phyloP scores from a whole-genome alignment of 2,113 vertebrate species.

The Myotis davidii region DNA sequence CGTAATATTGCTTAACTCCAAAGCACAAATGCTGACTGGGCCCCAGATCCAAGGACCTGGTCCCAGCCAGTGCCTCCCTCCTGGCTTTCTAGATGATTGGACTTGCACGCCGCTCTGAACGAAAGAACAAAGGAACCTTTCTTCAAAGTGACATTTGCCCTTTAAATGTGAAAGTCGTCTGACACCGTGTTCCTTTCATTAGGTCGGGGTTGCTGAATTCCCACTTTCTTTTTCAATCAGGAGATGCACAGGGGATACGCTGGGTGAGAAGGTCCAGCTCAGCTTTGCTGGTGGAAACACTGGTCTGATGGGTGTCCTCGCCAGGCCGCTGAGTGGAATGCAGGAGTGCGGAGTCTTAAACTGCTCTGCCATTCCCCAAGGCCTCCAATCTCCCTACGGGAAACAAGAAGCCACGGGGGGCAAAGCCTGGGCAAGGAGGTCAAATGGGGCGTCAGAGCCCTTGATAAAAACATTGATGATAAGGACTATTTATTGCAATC shows the following conservation, averaged over 20 bases:
- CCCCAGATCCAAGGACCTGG: background rate
- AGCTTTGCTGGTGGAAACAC: background rate
- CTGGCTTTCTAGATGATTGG: background rate
- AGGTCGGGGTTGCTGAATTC: slow-evolving; percentile 49
- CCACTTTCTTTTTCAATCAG: background rate
- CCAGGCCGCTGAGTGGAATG: background rate
- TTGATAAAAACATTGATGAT: background rate
- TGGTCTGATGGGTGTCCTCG: background rate
- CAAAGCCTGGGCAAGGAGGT: background rate
- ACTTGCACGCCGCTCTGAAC: background rate
- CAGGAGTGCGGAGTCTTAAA: background rate
- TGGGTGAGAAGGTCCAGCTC: background rate
- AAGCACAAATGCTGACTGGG: background rate
- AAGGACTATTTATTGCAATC: background rate
- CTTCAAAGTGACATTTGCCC: slow-evolving; percentile 66
- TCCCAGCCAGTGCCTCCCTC: background rate
- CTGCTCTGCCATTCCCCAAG: background rate
- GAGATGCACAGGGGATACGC: background rate
- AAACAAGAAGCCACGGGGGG: background rate
- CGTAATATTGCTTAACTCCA: background rate
- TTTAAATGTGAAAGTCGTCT: slow-evolving; percentile 63
- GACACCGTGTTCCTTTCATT: slow-evolving; percentile 51
- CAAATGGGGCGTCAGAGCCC: background rate
- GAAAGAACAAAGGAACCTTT: slow-evolving; percentile 42
- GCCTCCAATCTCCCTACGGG: rapidly evolving